Percentiles rank a stretch among this genome's conserved stretches.
phyloP scores from a whole-genome alignment of 2,888 invertebrate genomes.

The Melinaea marsaeus region DNA sequence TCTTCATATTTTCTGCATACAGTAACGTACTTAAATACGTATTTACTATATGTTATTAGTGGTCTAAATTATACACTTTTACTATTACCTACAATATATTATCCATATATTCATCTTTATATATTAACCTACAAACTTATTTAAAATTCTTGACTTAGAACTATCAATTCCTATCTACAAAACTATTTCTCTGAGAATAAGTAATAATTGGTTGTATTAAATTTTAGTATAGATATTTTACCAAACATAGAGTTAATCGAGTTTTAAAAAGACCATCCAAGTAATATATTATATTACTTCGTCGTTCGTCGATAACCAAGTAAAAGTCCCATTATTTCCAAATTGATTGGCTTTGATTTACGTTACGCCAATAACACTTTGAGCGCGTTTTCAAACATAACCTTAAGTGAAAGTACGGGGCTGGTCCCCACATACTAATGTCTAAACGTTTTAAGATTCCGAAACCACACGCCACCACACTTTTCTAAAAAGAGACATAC shows the following conservation, averaged over 20 bases:
- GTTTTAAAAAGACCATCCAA: constrained; percentile 11
- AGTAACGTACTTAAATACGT: no score
- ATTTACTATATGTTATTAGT: no score
- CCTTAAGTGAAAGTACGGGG: constrained; percentile 72
- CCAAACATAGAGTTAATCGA: neutral
- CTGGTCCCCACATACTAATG: constrained; percentile 72
- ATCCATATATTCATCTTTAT: no score
- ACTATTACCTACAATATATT: no score
- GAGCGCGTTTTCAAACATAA: constrained; percentile 72
- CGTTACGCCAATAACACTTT: constrained; percentile 66
- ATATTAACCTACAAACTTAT: no score
- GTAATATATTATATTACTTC: constrained; percentile 10
- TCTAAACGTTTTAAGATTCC: constrained; percentile 71
- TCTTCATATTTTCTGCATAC: no score
- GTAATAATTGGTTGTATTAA: no score
- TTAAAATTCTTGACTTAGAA: no score
- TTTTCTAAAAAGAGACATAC: constrained; percentile 67
- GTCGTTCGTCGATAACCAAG: constrained; percentile 6
- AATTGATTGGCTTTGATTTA: constrained; percentile 48
- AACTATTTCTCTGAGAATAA: no score
- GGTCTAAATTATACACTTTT: no score
- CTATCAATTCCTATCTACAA: no score
- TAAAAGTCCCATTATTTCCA: constrained; percentile 34
- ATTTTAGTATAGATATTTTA: no score
- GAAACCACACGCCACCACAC: constrained; percentile 61